Conservation (phyloP, 2,113 vertebrate genomes). For the Triplophysa tibetana region DNA sequence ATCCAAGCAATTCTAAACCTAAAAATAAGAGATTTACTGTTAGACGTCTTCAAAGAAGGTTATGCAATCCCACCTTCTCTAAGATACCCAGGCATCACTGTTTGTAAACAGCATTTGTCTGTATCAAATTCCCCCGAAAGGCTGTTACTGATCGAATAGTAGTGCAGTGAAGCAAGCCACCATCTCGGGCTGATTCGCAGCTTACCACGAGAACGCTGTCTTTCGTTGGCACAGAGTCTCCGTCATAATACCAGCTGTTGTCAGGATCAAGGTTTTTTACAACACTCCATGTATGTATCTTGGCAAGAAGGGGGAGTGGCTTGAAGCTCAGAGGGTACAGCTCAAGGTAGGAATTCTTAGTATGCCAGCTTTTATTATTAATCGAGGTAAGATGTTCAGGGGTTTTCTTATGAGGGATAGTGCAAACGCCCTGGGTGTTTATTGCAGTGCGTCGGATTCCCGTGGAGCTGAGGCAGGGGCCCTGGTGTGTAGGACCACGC, state of each 20-base stretch:
- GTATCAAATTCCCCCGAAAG: slow-evolving; percentile 35
- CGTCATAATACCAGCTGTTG: slow-evolving; percentile 40
- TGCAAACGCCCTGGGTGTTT: background rate
- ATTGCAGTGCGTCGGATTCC: background rate
- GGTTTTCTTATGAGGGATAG: background rate
- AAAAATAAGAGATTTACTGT: slow-evolving; percentile 27
- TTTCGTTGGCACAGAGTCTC: slow-evolving; percentile 30
- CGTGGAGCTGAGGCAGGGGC: slow-evolving; percentile 5
- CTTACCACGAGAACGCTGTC: slow-evolving; percentile 16
- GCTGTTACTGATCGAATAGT: slow-evolving; percentile 45
- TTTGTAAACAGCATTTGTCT: slow-evolving; percentile 19
- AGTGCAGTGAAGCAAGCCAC: slow-evolving; percentile 50
- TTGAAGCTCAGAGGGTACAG: background rate
- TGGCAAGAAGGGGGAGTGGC: slow-evolving; percentile 1
- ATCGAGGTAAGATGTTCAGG: background rate
- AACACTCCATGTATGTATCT: slow-evolving; percentile 21
- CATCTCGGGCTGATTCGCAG: slow-evolving; percentile 45
- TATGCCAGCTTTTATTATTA: slow-evolving; percentile 29
- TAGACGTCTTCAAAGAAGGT: background rate
- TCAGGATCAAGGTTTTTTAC: slow-evolving; percentile 20
- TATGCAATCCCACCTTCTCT: slow-evolving; percentile 1
- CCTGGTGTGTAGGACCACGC: slow-evolving; percentile 54
- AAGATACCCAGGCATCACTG: background rate
- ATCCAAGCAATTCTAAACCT: background rate
- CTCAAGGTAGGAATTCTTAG: slow-evolving; percentile 1